These are phyloP conservation scores for Gambelia wislizenii DNA, from an alignment of 2,797 vertebrate genomes.

Conservation along the genomic window DNA sequence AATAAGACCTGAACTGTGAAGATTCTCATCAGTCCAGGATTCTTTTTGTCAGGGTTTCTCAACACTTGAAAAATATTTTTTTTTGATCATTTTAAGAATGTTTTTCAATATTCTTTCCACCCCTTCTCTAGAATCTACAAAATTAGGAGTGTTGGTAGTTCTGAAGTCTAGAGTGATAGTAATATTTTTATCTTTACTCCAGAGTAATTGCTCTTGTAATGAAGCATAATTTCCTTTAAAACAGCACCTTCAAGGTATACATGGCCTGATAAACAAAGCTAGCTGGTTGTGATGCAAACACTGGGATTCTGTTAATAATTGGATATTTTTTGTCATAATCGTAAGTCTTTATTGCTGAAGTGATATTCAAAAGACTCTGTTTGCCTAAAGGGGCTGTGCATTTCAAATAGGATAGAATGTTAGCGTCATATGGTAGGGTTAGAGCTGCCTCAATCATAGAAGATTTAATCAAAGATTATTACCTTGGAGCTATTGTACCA, in stretches of 20 bases:
- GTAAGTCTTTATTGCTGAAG: constrained; percentile 3
- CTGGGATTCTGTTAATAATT: not conserved
- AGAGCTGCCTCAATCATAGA: constrained; percentile 42
- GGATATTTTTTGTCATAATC: not conserved
- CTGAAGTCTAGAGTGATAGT: not conserved
- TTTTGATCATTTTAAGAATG: too few species aligned
- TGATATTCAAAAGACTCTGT: not conserved
- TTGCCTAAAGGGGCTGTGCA: not conserved
- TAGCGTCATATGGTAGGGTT: constrained; percentile 1
- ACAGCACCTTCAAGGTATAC: not conserved
- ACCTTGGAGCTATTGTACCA: constrained; percentile 22
- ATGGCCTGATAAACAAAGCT: not conserved
- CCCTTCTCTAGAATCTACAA: not conserved
- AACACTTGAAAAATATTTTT: too few species aligned
- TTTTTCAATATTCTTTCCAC: too few species aligned
- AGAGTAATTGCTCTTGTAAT: constrained; percentile 2
- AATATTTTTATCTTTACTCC: constrained; percentile 5
- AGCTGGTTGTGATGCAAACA: not conserved
- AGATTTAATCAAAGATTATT: constrained; percentile 47
- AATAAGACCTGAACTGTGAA: too few species aligned
- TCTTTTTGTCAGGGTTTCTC: too few species aligned
- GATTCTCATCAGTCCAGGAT: too few species aligned
- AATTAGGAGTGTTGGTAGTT: not conserved
- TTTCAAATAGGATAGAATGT: constrained; percentile 40
- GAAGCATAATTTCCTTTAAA: not conserved